These are phyloP conservation scores for Drosophila pruinosa DNA, from an alignment of 1,140 invertebrate genomes.

Conservation along the genomic window DNA sequence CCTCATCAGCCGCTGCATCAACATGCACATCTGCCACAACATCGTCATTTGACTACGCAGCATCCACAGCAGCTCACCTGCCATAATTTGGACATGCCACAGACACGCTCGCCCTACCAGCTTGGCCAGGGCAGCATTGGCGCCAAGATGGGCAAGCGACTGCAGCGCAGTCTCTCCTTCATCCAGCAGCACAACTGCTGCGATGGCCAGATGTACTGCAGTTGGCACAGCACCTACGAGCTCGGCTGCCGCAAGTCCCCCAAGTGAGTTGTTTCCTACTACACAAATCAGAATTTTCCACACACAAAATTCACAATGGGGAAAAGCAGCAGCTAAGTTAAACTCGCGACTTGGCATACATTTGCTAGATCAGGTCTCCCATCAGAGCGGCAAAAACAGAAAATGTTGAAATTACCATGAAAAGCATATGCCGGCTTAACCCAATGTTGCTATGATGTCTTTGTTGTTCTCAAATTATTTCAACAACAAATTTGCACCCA, in stretches of 20 bases:
- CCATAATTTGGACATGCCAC: slow-evolving; percentile 28
- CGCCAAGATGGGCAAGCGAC: slow-evolving; percentile 69
- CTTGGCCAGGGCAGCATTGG: slow-evolving; percentile 69
- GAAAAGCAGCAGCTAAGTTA: too few species aligned
- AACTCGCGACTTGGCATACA: too few species aligned
- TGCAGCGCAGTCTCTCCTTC: slow-evolving; percentile 81
- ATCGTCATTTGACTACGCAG: slow-evolving; percentile 47
- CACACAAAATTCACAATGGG: too few species aligned
- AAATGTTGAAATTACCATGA: too few species aligned
- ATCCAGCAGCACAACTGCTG: slow-evolving; percentile 81
- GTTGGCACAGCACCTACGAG: slow-evolving; percentile 73
- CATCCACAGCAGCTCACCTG: slow-evolving; percentile 34
- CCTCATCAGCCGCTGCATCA: slow-evolving; percentile 30
- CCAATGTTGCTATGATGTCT: too few species aligned
- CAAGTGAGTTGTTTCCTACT: slow-evolving; percentile 58
- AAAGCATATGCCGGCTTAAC: too few species aligned
- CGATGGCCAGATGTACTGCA: slow-evolving; percentile 71
- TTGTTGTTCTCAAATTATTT: too few species aligned
- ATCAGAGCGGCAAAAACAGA: too few species aligned
- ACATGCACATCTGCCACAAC: slow-evolving; percentile 38
- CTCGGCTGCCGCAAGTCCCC: slow-evolving; percentile 69
- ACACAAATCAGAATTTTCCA: background rate
- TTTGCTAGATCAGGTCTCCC: too few species aligned
- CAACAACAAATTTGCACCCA: too few species aligned
- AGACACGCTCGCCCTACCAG: slow-evolving; percentile 48